Evolutionary conservation across 2,113 vertebrate species (phyloP).

Genomic region (Corvus hawaiiensis): DNA sequence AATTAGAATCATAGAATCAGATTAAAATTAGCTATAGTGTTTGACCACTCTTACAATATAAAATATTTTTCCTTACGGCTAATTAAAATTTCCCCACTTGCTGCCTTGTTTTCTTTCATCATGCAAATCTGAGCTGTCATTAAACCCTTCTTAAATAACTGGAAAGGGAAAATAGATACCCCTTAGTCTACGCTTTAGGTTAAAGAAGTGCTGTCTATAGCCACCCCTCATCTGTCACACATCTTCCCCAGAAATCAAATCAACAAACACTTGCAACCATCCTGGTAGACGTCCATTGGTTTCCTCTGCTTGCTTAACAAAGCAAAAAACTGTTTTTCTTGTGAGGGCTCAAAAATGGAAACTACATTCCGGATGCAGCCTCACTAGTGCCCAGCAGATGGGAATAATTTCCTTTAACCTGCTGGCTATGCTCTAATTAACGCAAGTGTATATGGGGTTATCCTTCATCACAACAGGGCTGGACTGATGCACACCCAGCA

Average conservation of each 20-base stretch:
- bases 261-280: accelerated
- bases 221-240: not conserved
- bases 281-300: not conserved
- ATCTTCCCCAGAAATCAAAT: not conserved
- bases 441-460: not conserved
- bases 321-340: not conserved
- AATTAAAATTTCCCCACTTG: not conserved
- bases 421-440: not conserved
- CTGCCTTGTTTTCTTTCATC: not conserved
- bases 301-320: not conserved
- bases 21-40: not conserved
- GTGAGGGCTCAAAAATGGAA: not conserved
- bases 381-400: not conserved
- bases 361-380: not conserved
- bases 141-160: not conserved
- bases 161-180: not conserved
- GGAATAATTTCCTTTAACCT: not conserved
- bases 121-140: not conserved
- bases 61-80: not conserved
- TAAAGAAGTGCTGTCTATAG: not conserved
- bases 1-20: not conserved
- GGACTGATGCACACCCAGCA: not conserved
- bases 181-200: not conserved
- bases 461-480: not conserved
- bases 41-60: not conserved